Evolutionary conservation across 2,113 vertebrate genomes (phyloP).

Genomic region (Malaclemys terrapin): DNA sequence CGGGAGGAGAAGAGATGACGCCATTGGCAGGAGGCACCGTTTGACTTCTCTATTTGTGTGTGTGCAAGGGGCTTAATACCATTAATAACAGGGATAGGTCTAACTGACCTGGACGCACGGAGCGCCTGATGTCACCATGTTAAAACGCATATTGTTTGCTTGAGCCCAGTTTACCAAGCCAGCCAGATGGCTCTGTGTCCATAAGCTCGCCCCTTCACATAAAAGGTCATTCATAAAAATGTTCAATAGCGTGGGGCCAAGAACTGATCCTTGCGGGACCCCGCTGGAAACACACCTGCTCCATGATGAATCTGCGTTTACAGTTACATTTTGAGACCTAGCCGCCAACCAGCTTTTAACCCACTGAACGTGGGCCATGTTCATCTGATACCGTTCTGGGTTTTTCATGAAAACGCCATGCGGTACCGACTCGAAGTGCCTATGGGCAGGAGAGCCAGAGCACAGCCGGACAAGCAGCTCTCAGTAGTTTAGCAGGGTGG

Average conservation of each 20-base stretch:
- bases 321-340: background rate
- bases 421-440: background rate
- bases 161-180: background rate
- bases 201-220: too few relatives aligned
- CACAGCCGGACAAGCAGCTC: background rate
- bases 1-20: too few relatives aligned
- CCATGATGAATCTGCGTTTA: background rate
- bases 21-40: too few relatives aligned
- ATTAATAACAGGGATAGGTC: too few relatives aligned
- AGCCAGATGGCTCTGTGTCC: background rate
- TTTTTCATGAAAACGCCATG: background rate
- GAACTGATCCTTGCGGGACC: background rate
- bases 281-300: background rate
- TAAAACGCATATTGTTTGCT: background rate
- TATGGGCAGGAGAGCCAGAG: background rate
- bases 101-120: too few relatives aligned
- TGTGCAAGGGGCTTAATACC: too few relatives aligned
- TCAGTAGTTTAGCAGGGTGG: background rate
- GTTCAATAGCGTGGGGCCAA: background rate
- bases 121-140: background rate
- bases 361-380: background rate
- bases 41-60: too few relatives aligned
- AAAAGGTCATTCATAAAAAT: too few relatives aligned
- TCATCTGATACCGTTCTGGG: background rate
- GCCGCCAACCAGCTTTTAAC: background rate